Conservation (phyloP, 2,797 vertebrate species). For the Halcyon smyrnensis region DNA sequence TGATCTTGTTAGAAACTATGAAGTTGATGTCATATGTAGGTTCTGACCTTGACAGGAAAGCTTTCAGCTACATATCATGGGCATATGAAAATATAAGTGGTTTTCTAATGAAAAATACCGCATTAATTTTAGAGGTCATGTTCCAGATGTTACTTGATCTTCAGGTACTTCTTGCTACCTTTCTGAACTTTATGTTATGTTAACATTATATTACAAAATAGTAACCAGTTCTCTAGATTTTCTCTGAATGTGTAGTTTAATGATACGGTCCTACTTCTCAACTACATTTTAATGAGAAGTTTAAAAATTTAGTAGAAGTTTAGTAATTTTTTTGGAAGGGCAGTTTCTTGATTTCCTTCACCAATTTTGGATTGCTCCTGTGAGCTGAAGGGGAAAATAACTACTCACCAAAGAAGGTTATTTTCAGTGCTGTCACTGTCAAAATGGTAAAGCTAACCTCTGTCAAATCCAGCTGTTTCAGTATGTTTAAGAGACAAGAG, state of each 20-base stretch:
- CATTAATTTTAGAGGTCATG: neutral
- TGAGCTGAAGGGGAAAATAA: neutral
- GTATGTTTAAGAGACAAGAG: neutral
- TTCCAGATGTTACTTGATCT: neutral
- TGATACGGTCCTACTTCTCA: neutral
- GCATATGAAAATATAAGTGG: neutral
- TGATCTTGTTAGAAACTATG: neutral
- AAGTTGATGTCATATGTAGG: neutral
- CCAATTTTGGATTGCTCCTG: neutral
- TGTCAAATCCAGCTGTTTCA: neutral
- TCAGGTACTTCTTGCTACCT: neutral
- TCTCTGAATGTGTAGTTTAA: neutral
- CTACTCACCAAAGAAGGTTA: neutral
- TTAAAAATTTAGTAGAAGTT: neutral
- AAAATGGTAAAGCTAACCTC: neutral
- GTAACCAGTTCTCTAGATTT: neutral
- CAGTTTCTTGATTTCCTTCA: neutral
- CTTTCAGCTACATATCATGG: neutral
- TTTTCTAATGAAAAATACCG: neutral
- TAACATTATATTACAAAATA: neutral
- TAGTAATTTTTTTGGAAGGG: neutral
- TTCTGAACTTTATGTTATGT: neutral
- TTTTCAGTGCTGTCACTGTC: neutral
- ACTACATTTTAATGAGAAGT: neutral
- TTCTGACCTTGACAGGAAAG: neutral